Evolutionary conservation across 2,888 invertebrate genomes (phyloP), one percentile per base, ranked within the genome.

Genomic region (Deilephila elpenor): DNA sequence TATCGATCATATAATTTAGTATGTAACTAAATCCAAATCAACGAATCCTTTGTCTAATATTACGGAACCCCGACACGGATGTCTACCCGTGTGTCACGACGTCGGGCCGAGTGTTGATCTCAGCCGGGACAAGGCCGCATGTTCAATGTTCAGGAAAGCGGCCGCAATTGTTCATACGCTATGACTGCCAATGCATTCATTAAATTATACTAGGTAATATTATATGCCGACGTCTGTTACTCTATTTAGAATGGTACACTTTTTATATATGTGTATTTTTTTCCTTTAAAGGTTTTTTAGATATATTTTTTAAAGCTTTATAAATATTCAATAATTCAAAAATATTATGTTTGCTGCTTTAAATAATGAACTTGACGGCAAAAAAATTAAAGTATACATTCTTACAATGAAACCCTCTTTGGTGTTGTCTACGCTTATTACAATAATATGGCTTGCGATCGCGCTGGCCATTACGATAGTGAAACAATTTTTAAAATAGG

Each of bases 11-110:
- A 56, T n/a, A 5, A 56, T 56, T 53, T 37, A 5, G 1, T n/a
- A 19, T n/a, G 56, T 56, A 56, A 56, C 56, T n/a, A 56, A 56
- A 56, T 56, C 56, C 56, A 56, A 56, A 5, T 17, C 7, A 56
- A 5, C 56, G 11, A 37, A 37, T 62, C 19, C 61, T 61, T 32
- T 32, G n/a, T 62, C n/a, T 37, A 62, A 19, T 34, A 19, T 32
- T 5, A 37, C n/a, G n/a, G n/a, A 34, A n/a, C 37, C 19, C 17
- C 3, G 70, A 74, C 71, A 71, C 64, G 74, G 73, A 72, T 73
- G 67, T 56, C 60, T 73, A 72, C 72, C 71, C 53, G 72, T 74
- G 8, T 78, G 76, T 80, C 80, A 79, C 79, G 77, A 76, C 70
- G 77, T 76, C 75, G 73, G 77, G 77, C 78, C 56, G 72, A 72